Evolutionary conservation across 2,113 vertebrate genomes (phyloP).

Genomic region (Perca schrenkii): DNA sequence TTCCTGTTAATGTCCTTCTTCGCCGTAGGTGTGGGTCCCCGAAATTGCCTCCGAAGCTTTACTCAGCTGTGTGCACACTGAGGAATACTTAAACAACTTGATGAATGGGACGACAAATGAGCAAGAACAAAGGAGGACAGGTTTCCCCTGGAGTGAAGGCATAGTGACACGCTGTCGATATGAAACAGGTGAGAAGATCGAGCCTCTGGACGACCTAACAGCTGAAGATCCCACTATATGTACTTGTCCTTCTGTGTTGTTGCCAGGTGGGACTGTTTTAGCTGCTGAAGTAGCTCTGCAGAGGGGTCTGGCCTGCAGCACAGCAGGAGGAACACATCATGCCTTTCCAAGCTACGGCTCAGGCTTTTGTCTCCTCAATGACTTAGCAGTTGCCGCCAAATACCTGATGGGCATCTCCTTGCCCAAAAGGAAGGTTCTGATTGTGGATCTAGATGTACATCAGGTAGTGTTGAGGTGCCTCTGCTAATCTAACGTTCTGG

Average conservation of each 20-base stretch:
- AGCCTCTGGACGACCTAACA: background rate
- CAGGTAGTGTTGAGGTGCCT: constrained; percentile 57
- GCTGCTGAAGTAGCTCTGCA: constrained; percentile 73
- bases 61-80: constrained; percentile 71
- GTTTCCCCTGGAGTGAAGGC: constrained; percentile 76
- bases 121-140: constrained; percentile 70
- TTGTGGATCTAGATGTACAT: constrained; percentile 80
- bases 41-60: constrained; percentile 65
- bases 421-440: constrained; percentile 63
- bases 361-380: constrained; percentile 79
- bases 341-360: constrained; percentile 75
- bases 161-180: constrained; percentile 76
- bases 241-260: background rate
- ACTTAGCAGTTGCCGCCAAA: constrained; percentile 76
- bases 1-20: constrained; percentile 7
- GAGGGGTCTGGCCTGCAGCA: constrained; percentile 79
- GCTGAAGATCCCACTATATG: background rate
- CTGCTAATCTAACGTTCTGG: background rate
- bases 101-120: constrained; percentile 62
- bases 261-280: constrained; percentile 72
- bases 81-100: constrained; percentile 72
- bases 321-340: constrained; percentile 78
- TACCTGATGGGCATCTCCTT: constrained; percentile 28
- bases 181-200: constrained; percentile 66
- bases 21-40: constrained; percentile 76